Base-by-base conservation (phyloP, 2,888 invertebrate species). In the Amiota mariae region DNA sequence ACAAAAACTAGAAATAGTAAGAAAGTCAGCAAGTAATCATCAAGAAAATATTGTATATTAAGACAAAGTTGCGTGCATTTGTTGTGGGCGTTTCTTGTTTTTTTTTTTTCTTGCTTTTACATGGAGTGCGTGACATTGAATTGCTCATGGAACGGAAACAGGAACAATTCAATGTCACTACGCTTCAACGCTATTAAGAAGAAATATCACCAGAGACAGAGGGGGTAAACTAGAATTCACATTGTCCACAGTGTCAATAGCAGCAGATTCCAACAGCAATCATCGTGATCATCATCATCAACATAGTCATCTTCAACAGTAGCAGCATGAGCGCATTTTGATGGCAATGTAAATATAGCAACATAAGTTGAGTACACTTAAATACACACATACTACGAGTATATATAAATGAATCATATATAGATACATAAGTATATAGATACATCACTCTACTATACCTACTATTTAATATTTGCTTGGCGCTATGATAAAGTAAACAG, bases 41-140 rank as follows among this genome's bases (percentile, higher is more conserved):
- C 73, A 72, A 73, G 70, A 71, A 70, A 75, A 76, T 24, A 12
- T n/a, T n/a, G 3, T 24, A 24, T 13, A 57, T n/a, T 20, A 49
- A 9, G 36, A 64, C 8, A 24, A 59, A 72, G 36, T 36, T 36
- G 36, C 36, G 36, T 36, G 36, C 36, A 36, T 36, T 36, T 36
- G 36, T 36, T 36, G 36, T 36, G 36, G 36, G 36, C 36, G 36
- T 36, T 36, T 24, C 24, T 1, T 24, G 24, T 24, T 1, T 1
- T 24, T 24, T 24, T 24, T 36, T 36, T 36, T 36, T 36, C 3
- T 36, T 36, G 8, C 3, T 36, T 6, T 36, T 36, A 36, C 36
- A 36, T 36, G 36, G 36, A 36, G 36, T 6, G 36, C 36, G 36
- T 36, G 36, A 36, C 36, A 36, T 6, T 36, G 36, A 36, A 36